phyloP scores from a whole-genome alignment of 2,888 invertebrate genomes.

The Ormyrus labotus region DNA sequence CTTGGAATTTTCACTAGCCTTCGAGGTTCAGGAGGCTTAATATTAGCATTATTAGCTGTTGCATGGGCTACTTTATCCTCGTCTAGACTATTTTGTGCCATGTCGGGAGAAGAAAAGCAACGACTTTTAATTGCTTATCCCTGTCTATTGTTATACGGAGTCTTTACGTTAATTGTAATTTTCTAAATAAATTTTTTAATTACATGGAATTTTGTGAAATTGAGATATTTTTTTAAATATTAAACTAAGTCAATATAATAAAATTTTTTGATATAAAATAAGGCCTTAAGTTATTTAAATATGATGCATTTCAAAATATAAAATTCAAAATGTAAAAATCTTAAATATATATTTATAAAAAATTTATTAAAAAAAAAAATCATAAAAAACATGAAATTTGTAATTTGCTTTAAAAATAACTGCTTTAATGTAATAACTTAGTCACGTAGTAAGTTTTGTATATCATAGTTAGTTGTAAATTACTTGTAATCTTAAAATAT shows the following conservation, averaged over 20 bases:
- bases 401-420: no score
- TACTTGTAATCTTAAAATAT: no score
- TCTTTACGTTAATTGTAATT: conserved; percentile 93
- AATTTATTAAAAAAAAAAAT: not conserved
- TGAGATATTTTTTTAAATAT: not conserved
- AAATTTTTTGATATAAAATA: not conserved
- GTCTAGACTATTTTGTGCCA: conserved; percentile 93
- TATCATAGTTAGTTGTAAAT: no score
- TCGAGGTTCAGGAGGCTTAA: conserved; percentile 83
- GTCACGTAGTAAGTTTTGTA: no score
- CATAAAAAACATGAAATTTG: no score
- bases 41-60: conserved; percentile 83
- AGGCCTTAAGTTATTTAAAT: not conserved
- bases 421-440: no score
- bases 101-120: conserved; percentile 91
- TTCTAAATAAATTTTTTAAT: conserved; percentile 79
- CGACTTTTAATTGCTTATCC: conserved; percentile 93
- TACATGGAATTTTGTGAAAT: not conserved
- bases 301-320: not conserved
- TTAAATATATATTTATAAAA: not conserved
- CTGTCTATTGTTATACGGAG: conserved; percentile 93
- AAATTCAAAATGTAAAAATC: not conserved
- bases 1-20: conserved; percentile 87
- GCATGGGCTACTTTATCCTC: conserved; percentile 95
- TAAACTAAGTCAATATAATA: not conserved